phyloP scores from a whole-genome alignment of 2,797 vertebrate species.

The Amblyraja radiata region DNA sequence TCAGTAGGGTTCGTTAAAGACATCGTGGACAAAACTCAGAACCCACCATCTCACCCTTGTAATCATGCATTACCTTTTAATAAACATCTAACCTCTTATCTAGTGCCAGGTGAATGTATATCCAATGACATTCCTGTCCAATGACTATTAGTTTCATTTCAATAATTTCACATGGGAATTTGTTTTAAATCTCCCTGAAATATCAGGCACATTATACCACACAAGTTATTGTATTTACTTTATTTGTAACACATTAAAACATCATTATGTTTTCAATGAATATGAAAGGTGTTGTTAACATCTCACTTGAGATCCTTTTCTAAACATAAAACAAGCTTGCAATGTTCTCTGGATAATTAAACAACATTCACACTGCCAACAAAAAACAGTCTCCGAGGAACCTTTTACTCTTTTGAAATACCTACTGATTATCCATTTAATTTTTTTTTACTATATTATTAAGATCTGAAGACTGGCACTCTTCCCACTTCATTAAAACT shows the following conservation, averaged over 20 bases:
- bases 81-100: neutral
- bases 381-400: neutral
- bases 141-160: neutral
- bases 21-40: neutral
- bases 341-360: neutral
- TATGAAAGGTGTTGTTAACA: neutral
- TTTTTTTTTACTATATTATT: neutral
- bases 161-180: neutral
- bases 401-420: neutral
- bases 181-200: neutral
- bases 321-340: neutral
- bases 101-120: neutral
- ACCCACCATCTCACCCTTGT: neutral
- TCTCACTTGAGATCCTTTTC: neutral
- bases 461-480: constrained; percentile 25
- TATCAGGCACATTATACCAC: neutral
- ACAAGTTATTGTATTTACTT: neutral
- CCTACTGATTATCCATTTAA: neutral
- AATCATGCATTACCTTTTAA: neutral
- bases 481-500: constrained; percentile 27
- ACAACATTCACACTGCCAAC: neutral
- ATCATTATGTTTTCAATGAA: neutral
- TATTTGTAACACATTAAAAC: neutral
- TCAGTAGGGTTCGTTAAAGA: neutral
- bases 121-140: neutral